Percentiles rank a stretch among this genome's conserved stretches.
Evolutionary conservation across 1,140 invertebrate genomes (phyloP).

Genomic region (Eumaeus atala): DNA sequence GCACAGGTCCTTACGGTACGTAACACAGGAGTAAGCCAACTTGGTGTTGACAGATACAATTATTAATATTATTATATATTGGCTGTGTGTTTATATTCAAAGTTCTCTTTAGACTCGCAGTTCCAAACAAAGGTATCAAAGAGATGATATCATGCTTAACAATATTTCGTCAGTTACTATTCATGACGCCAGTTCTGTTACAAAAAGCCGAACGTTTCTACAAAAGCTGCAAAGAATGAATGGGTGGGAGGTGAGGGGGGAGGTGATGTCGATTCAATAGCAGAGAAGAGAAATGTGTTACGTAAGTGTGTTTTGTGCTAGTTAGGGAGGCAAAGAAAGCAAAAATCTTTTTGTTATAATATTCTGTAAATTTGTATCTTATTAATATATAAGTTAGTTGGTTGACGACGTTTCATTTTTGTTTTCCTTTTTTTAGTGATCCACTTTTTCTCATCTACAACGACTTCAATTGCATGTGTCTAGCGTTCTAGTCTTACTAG

Average conservation of each 20-base stretch:
- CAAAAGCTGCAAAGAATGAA: conserved; percentile 70
- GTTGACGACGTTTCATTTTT: no score
- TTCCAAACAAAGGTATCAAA: conserved; percentile 32
- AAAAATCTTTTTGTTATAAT: not conserved
- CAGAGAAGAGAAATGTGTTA: conserved; percentile 64
- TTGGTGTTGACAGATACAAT: no score
- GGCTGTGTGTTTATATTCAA: not conserved
- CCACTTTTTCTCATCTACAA: no score
- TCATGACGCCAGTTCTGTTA: conserved; percentile 51
- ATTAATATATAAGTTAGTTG: no score
- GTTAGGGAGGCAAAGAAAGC: conserved; percentile 29
- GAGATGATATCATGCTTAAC: conserved; percentile 53
- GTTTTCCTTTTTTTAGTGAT: no score
- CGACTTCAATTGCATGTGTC: no score
- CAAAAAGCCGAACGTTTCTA: conserved; percentile 62
- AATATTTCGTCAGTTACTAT: conserved; percentile 68
- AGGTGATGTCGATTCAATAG: conserved; percentile 66
- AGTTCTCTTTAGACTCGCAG: conserved; percentile 11
- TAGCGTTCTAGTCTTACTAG: no score
- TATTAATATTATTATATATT: no score
- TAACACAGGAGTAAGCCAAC: no score
- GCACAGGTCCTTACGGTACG: no score
- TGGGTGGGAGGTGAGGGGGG: conserved; percentile 52
- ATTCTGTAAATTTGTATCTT: no score
- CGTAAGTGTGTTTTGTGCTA: conserved; percentile 66